A percentile compares a stretch with the other conserved stretches of the same genome.
These are phyloP conservation scores for Laothoe populi DNA, from an alignment of 2,888 invertebrate species.

Conservation along the genomic window DNA sequence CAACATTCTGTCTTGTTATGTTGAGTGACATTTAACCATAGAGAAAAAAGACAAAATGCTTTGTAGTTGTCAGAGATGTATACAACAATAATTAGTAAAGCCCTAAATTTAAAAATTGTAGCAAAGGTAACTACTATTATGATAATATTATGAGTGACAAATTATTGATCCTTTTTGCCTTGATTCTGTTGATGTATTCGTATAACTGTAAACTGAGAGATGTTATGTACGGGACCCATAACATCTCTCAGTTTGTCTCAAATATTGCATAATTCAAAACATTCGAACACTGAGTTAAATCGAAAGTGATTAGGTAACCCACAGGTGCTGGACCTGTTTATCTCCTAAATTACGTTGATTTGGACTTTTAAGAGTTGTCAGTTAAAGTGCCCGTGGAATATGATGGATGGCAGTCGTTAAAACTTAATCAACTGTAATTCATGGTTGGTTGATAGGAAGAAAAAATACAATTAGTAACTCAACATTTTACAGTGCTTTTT, in stretches of 20 bases:
- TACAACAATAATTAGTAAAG: too few species aligned
- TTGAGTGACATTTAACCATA: too few species aligned
- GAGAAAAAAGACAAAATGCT: too few species aligned
- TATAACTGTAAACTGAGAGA: too few species aligned
- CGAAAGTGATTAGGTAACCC: slow-evolving; percentile 18
- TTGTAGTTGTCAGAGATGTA: too few species aligned
- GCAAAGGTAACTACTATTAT: too few species aligned
- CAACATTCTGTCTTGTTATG: too few species aligned
- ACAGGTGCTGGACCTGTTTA: slow-evolving; percentile 22
- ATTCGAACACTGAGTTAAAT: slow-evolving; percentile 15
- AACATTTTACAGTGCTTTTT: not conserved
- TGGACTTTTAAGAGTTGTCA: not conserved
- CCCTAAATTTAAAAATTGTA: too few species aligned
- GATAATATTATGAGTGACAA: too few species aligned
- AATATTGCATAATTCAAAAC: slow-evolving; percentile 19
- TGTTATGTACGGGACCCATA: not conserved
- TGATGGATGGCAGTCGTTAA: not conserved
- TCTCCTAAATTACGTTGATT: slow-evolving; percentile 18
- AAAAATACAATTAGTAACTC: too few species aligned
- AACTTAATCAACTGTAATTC: not conserved
- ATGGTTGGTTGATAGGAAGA: too few species aligned
- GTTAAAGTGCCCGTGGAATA: not conserved
- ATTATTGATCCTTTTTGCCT: too few species aligned
- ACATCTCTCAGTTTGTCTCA: not conserved
- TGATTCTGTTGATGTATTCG: not conserved